A percentile compares a stretch with the other conserved stretches of the same genome.
Evolutionary conservation across 2,888 invertebrate genomes (phyloP).

Genomic region (Podotricha telesiphe): DNA sequence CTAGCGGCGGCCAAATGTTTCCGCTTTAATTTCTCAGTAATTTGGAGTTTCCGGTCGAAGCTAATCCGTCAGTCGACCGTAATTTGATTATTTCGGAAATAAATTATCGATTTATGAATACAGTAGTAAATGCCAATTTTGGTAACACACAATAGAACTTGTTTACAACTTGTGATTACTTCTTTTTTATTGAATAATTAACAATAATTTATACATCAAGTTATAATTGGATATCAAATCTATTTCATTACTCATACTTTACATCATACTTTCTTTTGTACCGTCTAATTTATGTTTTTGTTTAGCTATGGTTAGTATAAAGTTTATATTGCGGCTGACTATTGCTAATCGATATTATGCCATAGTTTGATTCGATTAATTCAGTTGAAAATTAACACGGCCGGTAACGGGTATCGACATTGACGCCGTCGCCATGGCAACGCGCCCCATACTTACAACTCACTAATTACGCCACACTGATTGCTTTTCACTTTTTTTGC

Average conservation of each 20-base stretch:
- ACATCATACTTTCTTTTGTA: neutral
- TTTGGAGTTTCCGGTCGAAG: conserved; percentile 80
- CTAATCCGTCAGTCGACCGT: conserved; percentile 80
- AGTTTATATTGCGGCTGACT: neutral
- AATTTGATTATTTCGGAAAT: conserved; percentile 84
- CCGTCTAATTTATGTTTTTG: neutral
- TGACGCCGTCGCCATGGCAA: conserved; percentile 76
- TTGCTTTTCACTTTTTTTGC: conserved; percentile 83
- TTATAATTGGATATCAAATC: neutral
- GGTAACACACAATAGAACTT: conserved; percentile 65
- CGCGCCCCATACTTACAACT: conserved; percentile 82
- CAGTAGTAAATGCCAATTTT: conserved; percentile 75
- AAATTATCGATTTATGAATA: conserved; percentile 83
- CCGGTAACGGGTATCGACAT: conserved; percentile 75
- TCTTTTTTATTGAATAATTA: conserved; percentile 5
- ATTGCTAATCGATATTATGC: conserved; percentile 67
- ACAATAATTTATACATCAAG: neutral
- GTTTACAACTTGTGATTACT: conserved; percentile 31
- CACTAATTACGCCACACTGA: conserved; percentile 84
- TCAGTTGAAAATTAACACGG: conserved; percentile 79
- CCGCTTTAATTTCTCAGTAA: conserved; percentile 84
- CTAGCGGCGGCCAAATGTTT: conserved; percentile 83
- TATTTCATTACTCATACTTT: too few species aligned
- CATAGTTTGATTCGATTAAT: conserved; percentile 79
- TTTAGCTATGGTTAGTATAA: neutral